Evolutionary conservation across 92 coral and sea anemone species (phyloP).

Genomic region (Actinernus sp.): DNA sequence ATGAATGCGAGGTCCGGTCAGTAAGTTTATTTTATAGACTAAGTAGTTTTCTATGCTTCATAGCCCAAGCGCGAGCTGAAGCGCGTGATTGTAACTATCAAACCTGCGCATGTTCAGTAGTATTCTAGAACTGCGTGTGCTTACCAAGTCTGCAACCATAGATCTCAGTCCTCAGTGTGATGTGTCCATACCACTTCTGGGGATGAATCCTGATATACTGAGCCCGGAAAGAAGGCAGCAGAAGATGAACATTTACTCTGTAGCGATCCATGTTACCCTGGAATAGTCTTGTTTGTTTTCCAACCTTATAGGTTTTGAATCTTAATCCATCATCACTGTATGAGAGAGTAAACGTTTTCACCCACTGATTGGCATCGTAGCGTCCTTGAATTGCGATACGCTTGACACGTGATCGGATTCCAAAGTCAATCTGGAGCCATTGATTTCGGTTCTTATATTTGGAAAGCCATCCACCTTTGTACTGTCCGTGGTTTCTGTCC

Average conservation of each 20-base stretch:
- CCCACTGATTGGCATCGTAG: conserved; percentile 54
- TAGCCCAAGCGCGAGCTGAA: neutral
- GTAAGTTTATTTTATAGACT: no score
- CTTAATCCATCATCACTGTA: conserved; percentile 55
- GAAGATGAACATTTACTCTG: conserved; percentile 20
- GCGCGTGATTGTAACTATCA: neutral
- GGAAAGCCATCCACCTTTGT: conserved; percentile 65
- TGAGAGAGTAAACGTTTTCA: conserved; percentile 51
- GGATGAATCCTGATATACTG: conserved; percentile 55
- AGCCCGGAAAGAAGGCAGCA: conserved; percentile 21
- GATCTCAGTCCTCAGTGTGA: conserved; percentile 54
- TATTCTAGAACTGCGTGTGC: neutral
- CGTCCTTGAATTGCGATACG: conserved; percentile 70
- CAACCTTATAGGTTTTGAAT: conserved; percentile 44
- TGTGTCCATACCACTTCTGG: conserved; percentile 43
- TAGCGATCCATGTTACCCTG: conserved; percentile 38
- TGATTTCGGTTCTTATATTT: conserved; percentile 30
- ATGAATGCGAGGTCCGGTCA: no score
- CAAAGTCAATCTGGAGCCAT: conserved; percentile 72
- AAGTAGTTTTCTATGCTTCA: no score
- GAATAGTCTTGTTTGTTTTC: conserved; percentile 20
- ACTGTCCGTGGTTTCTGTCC: conserved; percentile 35
- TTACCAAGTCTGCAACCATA: conserved; percentile 56
- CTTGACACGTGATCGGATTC: conserved; percentile 51
- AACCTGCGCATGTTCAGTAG: neutral